Base-by-base conservation (phyloP, 2,888 invertebrate genomes). In the Eupeodes luniger region DNA sequence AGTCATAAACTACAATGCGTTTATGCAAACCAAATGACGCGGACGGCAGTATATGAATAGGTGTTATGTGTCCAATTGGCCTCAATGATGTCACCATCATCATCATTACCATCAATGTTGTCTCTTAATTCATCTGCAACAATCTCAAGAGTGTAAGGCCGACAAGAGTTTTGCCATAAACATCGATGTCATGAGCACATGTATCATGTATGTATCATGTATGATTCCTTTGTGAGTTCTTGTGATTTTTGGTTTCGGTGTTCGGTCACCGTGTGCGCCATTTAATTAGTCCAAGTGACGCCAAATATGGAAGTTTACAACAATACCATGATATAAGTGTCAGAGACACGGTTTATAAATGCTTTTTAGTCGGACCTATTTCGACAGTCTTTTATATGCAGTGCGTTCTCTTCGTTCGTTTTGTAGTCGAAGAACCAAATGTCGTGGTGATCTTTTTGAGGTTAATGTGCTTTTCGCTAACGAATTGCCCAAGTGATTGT, bases 111-210 rank as follows among this genome's bases (percentile, higher is more conserved):
- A 77, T 81, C 66, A 57, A 27, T 51, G 79, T 79, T 79, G 86
- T 82, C 86, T 79, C 86, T 78, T 78, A 75, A 86, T 86, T 83
- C 86, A 86, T 86, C 86, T 82, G 82, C 86, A 86, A 81, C 67
- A 55, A 61, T 62, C 75, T 59, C 44, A 16, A 14, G 66, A 70
- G 59, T 57, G 40, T 11, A n/a, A 66, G 62, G n/a, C 75, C 53
- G 79, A 34, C 53, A 77, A 51, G 61, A 61, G 59, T 49, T 67
- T 49, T 51, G 72, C 81, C 81, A 77, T 85, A 85, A 85, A 81
- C 80, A 80, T 85, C 75, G 81, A 81, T 77, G 77, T 66, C 85
- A 81, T 80, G 85, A 85, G 61, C 40, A 40, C 9, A 40, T 40
- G 5, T 36, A 36, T 6, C 36, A 36, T 36, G 4, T 5, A 40